Base-by-base conservation (phyloP, 2,888 invertebrate genomes). In the Leucozona laternaria region DNA sequence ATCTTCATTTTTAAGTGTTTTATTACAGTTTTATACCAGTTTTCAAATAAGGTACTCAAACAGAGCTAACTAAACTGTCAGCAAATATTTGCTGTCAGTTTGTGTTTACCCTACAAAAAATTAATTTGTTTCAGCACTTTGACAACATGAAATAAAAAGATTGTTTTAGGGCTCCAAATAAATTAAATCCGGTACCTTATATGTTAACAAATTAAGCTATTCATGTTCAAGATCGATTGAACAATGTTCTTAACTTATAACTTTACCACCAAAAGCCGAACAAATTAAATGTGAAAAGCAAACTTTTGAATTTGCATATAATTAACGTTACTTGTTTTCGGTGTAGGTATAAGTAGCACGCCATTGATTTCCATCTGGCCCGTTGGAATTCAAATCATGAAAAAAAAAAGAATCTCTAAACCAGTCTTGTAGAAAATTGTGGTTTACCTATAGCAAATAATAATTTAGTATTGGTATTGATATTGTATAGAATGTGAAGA, bases 371-470 rank as follows among this genome's bases (percentile, higher is more conserved):
- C 17, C 8, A 17, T 17, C 8, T 17, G 8, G 45, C 17, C 8
- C 17, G 3, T 45, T 45, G 17, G 45, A 45, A 45, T 45, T 17
- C 8, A 45, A 45, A 45, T 11, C 10, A 45, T 45, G 17, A 45
- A 45, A 45, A 45, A 17, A 45, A 45, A 45, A 45, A 45, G 45
- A 45, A 3, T 17, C 8, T 45, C 17, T 0, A 45, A 45, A 45
- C 45, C 45, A 45, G 43, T 43, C 43, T 45, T 45, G 45, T 45
- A 45, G n/a, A 43, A 43, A 43, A 43, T 43, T 43, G 43, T 15
- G 43, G 43, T 43, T 43, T 17, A 45, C 45, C 45, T 45, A 17
- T 17, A 45, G 2, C 45, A 45, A 45, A 45, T 17, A 17, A 17
- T 45, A 5, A 28, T 28, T 28, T 5, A 8, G 2, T 45, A 7